These are phyloP conservation scores for Sorex maritimensis DNA, from an alignment of 2,797 vertebrate species.

Conservation along the genomic window DNA sequence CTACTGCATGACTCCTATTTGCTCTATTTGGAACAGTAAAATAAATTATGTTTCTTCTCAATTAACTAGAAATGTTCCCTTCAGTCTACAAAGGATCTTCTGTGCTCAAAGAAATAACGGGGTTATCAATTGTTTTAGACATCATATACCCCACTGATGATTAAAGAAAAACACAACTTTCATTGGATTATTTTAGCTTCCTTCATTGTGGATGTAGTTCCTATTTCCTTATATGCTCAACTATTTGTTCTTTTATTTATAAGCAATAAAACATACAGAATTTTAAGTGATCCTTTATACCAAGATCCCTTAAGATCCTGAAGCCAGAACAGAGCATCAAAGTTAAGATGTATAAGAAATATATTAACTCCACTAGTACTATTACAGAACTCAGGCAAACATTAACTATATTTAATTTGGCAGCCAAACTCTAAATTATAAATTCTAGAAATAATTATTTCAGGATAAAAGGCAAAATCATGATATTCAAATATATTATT, in stretches of 20 bases:
- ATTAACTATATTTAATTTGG: conserved; percentile 77
- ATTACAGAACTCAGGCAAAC: conserved; percentile 70
- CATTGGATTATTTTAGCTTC: conserved; percentile 46
- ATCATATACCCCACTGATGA: neutral
- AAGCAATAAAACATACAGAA: conserved; percentile 72
- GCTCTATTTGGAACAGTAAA: conserved; percentile 15
- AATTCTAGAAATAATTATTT: conserved; percentile 75
- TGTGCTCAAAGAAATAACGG: neutral
- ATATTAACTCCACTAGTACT: conserved; percentile 66
- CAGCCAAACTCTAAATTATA: conserved; percentile 61
- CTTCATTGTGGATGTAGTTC: conserved; percentile 37
- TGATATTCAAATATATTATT: conserved; percentile 81
- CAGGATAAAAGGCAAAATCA: conserved; percentile 84
- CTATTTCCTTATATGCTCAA: conserved; percentile 61
- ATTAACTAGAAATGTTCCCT: conserved; percentile 17
- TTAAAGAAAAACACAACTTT: conserved; percentile 55
- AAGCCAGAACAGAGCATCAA: conserved; percentile 74
- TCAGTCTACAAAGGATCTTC: conserved; percentile 42
- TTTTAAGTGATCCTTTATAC: conserved; percentile 77
- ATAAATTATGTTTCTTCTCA: conserved; percentile 36
- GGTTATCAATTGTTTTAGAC: neutral
- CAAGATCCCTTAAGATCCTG: conserved; percentile 73
- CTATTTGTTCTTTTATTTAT: conserved; percentile 67
- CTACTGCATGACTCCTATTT: neutral
- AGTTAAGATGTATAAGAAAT: conserved; percentile 72